A percentile compares a stretch with the other conserved stretches of the same genome.
Evolutionary conservation across 1,140 invertebrate genomes (phyloP).

Genomic region (Panagrolaimus sp.): DNA sequence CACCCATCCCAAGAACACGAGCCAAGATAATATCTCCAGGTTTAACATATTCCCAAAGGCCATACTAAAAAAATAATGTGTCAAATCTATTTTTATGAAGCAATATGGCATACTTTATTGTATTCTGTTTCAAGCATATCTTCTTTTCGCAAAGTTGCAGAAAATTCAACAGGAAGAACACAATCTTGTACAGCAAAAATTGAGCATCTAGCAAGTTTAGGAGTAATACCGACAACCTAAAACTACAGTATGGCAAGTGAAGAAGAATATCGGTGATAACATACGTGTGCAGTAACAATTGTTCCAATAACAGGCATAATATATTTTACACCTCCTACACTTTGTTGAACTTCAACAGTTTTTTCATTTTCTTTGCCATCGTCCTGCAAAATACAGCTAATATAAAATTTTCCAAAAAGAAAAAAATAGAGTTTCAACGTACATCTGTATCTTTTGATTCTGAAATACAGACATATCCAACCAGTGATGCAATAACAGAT

Average conservation of each 20-base stretch:
- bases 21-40: conserved; percentile 48
- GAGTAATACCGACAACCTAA: conserved; percentile 32
- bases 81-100: not conserved
- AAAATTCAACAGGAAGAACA: conserved; percentile 36
- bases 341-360: conserved; percentile 33
- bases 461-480: conserved; percentile 35
- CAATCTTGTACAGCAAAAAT: conserved; percentile 47
- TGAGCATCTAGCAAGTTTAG: conserved; percentile 41
- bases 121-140: conserved; percentile 41
- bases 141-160: conserved; percentile 43
- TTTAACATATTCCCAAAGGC: conserved; percentile 38
- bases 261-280: not conserved
- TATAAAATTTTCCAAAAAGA: not conserved
- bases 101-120: conserved; percentile 34
- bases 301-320: conserved; percentile 30
- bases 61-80: conserved; percentile 24
- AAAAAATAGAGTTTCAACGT: conserved; percentile 10
- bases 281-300: conserved; percentile 36
- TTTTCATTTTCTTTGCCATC: conserved; percentile 24
- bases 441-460: conserved; percentile 22
- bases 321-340: conserved; percentile 37
- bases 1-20: conserved; percentile 43
- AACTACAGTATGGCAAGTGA: not conserved
- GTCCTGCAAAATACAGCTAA: conserved; percentile 23
- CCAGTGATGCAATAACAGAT: conserved; percentile 24